Percentiles rank a stretch among this genome's conserved stretches.
phyloP scores from a whole-genome alignment of 1,140 invertebrate species.

The Batillaria attramentaria region DNA sequence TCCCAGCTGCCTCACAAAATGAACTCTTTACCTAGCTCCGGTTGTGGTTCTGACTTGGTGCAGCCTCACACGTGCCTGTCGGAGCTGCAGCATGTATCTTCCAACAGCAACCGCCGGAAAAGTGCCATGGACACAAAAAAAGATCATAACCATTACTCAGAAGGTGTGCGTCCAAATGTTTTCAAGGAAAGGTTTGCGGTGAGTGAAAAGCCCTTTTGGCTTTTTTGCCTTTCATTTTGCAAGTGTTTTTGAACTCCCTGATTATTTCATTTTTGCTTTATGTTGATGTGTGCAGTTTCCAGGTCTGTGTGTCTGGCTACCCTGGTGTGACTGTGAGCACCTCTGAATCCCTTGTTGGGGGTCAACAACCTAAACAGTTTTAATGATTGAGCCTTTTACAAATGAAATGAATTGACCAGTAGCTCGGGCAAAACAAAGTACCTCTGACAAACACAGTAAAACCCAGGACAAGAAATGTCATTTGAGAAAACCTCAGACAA shows the following conservation, averaged over 20 bases:
- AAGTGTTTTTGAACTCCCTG: not conserved
- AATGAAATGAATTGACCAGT: too few relatives aligned
- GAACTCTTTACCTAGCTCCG: not conserved
- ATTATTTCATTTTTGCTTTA: too few relatives aligned
- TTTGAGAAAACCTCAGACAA: too few relatives aligned
- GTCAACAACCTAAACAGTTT: too few relatives aligned
- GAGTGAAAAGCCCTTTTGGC: slow-evolving; percentile 29
- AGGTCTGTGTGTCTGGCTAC: too few relatives aligned
- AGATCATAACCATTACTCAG: slow-evolving; percentile 39
- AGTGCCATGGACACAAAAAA: slow-evolving; percentile 21
- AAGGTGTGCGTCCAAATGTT: slow-evolving; percentile 58
- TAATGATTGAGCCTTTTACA: too few relatives aligned
- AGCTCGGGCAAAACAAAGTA: too few relatives aligned
- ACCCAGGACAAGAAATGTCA: too few relatives aligned
- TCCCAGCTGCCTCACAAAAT: slow-evolving; percentile 16
- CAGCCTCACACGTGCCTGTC: slow-evolving; percentile 18
- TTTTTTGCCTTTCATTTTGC: not conserved
- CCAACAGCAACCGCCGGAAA: slow-evolving; percentile 16
- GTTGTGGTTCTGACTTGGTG: not conserved
- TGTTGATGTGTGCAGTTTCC: too few relatives aligned
- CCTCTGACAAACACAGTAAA: too few relatives aligned
- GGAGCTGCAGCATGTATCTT: not conserved
- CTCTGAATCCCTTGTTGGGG: too few relatives aligned
- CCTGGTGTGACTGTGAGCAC: too few relatives aligned
- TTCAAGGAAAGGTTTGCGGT: slow-evolving; percentile 64